Conservation (phyloP, 2,113 vertebrate genomes). For the Paradoxurus hermaphroditus region DNA sequence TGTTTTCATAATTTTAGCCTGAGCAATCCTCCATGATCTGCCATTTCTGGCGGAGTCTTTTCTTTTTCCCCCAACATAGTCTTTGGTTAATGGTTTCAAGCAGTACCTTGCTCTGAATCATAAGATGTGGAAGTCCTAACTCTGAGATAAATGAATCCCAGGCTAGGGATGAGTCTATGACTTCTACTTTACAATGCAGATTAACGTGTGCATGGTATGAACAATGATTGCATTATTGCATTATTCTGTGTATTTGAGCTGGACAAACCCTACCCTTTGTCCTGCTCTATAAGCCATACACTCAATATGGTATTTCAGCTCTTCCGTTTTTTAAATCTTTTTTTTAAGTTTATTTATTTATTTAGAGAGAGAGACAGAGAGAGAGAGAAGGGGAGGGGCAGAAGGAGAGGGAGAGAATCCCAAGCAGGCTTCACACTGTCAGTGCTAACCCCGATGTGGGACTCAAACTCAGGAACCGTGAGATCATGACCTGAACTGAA, state of each 20-base stretch:
- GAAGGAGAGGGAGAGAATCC: no score
- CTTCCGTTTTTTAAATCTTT: neutral
- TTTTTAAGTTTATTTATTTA: no score
- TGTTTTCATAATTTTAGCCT: neutral
- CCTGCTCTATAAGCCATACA: neutral
- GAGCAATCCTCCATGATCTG: neutral
- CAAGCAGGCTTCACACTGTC: no score
- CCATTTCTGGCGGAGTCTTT: neutral
- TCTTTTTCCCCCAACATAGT: neutral
- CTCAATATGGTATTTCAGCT: neutral
- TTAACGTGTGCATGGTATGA: neutral
- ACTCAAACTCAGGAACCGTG: no score
- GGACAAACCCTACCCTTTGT: neutral
- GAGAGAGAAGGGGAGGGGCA: no score
- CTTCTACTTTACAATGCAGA: neutral
- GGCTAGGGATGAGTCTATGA: neutral
- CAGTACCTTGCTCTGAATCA: neutral
- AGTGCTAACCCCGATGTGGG: no score
- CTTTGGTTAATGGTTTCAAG: neutral
- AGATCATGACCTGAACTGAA: no score
- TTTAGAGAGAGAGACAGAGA: no score
- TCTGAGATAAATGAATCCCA: neutral
- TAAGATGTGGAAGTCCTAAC: neutral
- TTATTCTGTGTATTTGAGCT: neutral
- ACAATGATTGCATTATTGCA: rapidly evolving